Percentiles rank a stretch among this genome's conserved stretches.
These are phyloP conservation scores for Butorides virescens DNA, from an alignment of 2,113 vertebrate species.

Conservation along the genomic window DNA sequence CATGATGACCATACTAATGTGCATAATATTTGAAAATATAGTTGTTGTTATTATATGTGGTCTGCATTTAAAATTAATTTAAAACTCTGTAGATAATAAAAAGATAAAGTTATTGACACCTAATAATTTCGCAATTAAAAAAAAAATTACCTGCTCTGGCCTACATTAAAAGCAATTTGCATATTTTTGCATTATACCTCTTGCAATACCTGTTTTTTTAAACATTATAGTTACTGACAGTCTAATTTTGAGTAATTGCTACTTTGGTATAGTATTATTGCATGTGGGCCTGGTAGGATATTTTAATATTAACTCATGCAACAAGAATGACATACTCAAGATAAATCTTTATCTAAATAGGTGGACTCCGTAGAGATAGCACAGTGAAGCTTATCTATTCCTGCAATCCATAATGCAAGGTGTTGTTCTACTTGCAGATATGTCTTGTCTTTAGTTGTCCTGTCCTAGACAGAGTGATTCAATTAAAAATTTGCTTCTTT, in stretches of 20 bases:
- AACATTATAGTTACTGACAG: background rate
- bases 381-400: background rate
- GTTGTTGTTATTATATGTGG: background rate
- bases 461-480: slow-evolving; percentile 41
- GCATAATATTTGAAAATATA: background rate
- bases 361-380: background rate
- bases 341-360: background rate
- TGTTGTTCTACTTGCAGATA: slow-evolving; percentile 49
- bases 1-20: background rate
- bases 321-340: background rate
- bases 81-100: background rate
- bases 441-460: slow-evolving; percentile 51
- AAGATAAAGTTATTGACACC: background rate
- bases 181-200: background rate
- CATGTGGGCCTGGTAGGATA: background rate
- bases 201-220: background rate
- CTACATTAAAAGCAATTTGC: background rate
- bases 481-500: slow-evolving; percentile 53
- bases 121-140: background rate
- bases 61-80: background rate
- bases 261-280: background rate
- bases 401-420: slow-evolving; percentile 15
- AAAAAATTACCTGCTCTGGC: background rate
- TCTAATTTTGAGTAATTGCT: background rate
- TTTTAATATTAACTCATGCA: background rate